Conservation (phyloP, 1,140 invertebrate species). For the Drosophila lacertosa region DNA sequence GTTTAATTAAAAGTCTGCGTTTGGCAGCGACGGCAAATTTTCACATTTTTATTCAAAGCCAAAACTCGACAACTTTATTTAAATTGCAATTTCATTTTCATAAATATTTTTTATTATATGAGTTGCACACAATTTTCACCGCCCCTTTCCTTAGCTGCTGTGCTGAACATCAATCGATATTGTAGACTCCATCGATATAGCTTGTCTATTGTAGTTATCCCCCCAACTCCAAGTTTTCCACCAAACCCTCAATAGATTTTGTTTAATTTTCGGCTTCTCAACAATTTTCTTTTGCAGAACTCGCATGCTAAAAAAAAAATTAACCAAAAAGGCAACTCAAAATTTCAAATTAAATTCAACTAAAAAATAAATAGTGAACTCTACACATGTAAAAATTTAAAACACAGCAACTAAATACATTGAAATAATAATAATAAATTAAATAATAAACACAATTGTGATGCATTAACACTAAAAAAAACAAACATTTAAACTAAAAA, state of each 20-base stretch:
- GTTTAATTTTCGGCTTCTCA: conserved; percentile 80
- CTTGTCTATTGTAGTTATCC: conserved; percentile 1
- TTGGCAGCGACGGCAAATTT: not conserved
- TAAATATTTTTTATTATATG: not conserved
- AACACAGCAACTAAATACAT: conserved; percentile 40
- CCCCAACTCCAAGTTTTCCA: conserved; percentile 5
- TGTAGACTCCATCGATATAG: conserved; percentile 26
- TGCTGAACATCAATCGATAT: conserved; percentile 2
- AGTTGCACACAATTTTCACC: not conserved
- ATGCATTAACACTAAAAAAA: conserved; percentile 60
- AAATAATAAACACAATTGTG: conserved; percentile 66
- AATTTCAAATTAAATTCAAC: conserved; percentile 66
- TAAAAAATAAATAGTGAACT: conserved; percentile 59
- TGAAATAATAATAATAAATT: conserved; percentile 36
- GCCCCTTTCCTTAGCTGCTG: not conserved
- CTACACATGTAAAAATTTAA: conserved; percentile 51
- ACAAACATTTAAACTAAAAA: conserved; percentile 47
- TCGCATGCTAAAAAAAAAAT: conserved; percentile 76
- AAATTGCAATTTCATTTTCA: not conserved
- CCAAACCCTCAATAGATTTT: conserved; percentile 61
- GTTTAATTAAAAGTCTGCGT: conserved; percentile 30
- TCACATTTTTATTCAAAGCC: conserved; percentile 4
- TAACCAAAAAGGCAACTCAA: conserved; percentile 70
- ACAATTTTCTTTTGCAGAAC: conserved; percentile 80
- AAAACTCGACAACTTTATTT: not conserved